These are phyloP conservation scores for Onthophagus sagittarius DNA, from an alignment of 2,888 invertebrate genomes.

Conservation along the genomic window DNA sequence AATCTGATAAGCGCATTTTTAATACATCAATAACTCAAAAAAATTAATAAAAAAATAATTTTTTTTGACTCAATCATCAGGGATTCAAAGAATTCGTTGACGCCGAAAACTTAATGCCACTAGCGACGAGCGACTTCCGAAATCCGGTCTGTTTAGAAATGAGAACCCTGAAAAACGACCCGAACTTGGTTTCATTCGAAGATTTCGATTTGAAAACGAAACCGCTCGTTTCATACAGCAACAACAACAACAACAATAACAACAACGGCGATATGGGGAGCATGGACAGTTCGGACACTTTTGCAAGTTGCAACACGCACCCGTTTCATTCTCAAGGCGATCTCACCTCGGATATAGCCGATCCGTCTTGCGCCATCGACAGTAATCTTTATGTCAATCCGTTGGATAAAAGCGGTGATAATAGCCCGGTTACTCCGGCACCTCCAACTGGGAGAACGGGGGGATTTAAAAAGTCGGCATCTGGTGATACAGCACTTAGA, in stretches of 20 bases:
- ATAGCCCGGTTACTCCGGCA: conserved; percentile 49
- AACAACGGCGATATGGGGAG: conserved; percentile 54
- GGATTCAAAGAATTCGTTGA: conserved; percentile 89
- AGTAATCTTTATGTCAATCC: conserved; percentile 89
- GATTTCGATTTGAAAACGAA: conserved; percentile 30
- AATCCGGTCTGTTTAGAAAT: conserved; percentile 80
- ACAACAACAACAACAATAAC: conserved; percentile 42
- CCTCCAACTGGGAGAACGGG: conserved; percentile 38
- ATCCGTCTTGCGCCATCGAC: conserved; percentile 50
- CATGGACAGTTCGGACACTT: conserved; percentile 84
- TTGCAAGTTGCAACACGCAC: conserved; percentile 95
- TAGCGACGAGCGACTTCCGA: conserved; percentile 79
- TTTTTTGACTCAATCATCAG: conserved; percentile 48
- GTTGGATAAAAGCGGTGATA: conserved; percentile 60
- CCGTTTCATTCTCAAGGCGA: conserved; percentile 80
- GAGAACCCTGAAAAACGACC: conserved; percentile 61
- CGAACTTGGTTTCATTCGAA: conserved; percentile 32
- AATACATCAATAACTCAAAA: background rate
- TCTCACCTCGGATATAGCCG: conserved; percentile 48
- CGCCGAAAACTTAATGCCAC: conserved; percentile 84
- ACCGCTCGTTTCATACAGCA: conserved; percentile 24
- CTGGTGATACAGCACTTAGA: conserved; percentile 70
- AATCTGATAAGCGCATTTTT: background rate
- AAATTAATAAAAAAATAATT: background rate
- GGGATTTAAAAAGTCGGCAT: conserved; percentile 75